These are phyloP conservation scores for Hyperoodon ampullatus DNA, from an alignment of 2,113 vertebrate species.

Conservation along the genomic window DNA sequence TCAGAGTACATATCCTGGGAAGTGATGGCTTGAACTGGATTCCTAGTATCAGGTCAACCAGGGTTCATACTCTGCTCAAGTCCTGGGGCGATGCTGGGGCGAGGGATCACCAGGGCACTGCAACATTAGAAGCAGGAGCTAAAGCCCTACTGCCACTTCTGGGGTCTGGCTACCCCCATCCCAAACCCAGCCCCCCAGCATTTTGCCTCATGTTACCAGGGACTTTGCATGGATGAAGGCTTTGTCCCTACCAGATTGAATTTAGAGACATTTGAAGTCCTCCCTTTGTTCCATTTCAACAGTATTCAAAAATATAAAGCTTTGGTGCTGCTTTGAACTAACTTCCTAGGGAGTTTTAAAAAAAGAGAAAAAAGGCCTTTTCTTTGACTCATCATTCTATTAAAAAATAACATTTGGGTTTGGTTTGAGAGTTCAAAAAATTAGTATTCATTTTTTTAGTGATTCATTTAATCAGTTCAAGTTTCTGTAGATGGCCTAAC, in stretches of 20 bases:
- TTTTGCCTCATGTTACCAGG: background rate
- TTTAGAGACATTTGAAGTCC: constrained; percentile 63
- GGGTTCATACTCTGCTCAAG: background rate
- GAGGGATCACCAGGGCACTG: background rate
- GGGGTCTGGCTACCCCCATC: background rate
- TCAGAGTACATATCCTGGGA: background rate
- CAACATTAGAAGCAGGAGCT: background rate
- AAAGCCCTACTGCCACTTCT: background rate
- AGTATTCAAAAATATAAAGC: constrained; percentile 47
- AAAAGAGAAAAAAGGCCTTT: constrained; percentile 1
- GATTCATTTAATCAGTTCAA: constrained; percentile 56
- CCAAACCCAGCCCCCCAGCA: background rate
- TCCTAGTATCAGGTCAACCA: background rate
- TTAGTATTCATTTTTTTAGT: constrained; percentile 29
- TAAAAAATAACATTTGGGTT: constrained; percentile 65
- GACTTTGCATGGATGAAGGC: constrained; percentile 19
- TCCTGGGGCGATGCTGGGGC: background rate
- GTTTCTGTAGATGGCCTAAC: background rate
- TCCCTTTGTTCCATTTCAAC: constrained; percentile 63
- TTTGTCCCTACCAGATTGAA: constrained; percentile 56
- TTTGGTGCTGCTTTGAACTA: constrained; percentile 59
- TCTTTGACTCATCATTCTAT: constrained; percentile 58
- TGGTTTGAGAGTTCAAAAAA: constrained; percentile 59
- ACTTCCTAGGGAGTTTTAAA: constrained; percentile 52
- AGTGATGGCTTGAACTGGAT: background rate